These are phyloP conservation scores for Diplodus puntazzo DNA, from an alignment of 2,797 vertebrate species.

Conservation along the genomic window DNA sequence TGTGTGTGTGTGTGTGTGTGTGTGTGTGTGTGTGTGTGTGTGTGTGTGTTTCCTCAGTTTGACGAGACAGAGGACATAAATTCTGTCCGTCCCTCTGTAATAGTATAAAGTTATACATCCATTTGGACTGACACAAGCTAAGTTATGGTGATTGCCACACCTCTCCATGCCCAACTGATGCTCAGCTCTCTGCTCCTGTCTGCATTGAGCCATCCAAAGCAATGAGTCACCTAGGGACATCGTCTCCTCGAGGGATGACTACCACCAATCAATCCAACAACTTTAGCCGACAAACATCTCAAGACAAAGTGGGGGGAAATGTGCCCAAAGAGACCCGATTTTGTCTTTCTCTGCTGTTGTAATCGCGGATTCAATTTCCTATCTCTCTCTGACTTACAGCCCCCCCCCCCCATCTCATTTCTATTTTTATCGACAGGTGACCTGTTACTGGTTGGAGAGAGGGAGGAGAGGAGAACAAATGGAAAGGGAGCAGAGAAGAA, in stretches of 20 bases:
- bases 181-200: conserved; percentile 29
- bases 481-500: conserved; percentile 57
- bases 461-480: conserved; percentile 60
- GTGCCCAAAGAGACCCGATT: conserved; percentile 57
- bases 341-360: conserved; percentile 61
- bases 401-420: conserved; percentile 48
- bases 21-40: conserved; percentile 2
- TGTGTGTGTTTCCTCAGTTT: conserved; percentile 10
- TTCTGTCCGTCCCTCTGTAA: conserved; percentile 23
- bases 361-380: conserved; percentile 65
- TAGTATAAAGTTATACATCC: conserved; percentile 47
- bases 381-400: conserved; percentile 41
- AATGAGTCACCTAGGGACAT: conserved; percentile 49
- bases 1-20: conserved; percentile 16
- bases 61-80: conserved; percentile 21
- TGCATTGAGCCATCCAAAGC: conserved; percentile 58
- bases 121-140: conserved; percentile 38
- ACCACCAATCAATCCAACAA: conserved; percentile 76
- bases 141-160: conserved; percentile 38
- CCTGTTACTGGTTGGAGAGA: conserved; percentile 65
- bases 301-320: conserved; percentile 44
- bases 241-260: conserved; percentile 57
- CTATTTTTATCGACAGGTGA: conserved; percentile 72
- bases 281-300: conserved; percentile 61
- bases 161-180: conserved; percentile 41